Base-by-base conservation (phyloP, 2,113 vertebrate species). In the Crotalus horridus region DNA sequence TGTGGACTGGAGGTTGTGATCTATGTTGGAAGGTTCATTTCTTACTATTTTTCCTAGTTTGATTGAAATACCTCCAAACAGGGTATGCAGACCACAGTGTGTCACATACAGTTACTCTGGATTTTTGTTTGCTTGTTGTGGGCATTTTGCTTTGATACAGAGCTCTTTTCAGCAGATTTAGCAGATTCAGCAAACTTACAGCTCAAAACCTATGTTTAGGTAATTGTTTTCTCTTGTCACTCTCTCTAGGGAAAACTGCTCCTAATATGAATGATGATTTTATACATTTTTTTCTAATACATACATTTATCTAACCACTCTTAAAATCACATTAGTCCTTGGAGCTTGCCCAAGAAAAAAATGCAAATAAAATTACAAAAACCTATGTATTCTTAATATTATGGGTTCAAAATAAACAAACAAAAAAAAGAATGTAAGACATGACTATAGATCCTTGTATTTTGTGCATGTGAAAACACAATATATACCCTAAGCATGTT, bases 1-100 rank as follows among this genome's bases (percentile, higher is more conserved):
- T 81, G 90, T 20, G 61, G 94, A 94, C 33, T 23, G 90, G n/a
- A 93, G 86, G n/a, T 89, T 0, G 1, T 48, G 2, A 93, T 33
- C 54, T 96, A 91, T 24, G 15, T 33, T 89, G 90, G 81, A 93
- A 2, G 33, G 93, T 93, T 96, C 87, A 90, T 95, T 94, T 94
- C n/a, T 92, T 56, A 89, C 3, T 58, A 24, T 46, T 89, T 59
- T 43, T 58, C 33, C 89, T 15, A 10, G 12, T 17, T 87, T 56
- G 92, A 96, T 95, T 92, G 86, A 95, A 93, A 81, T 6, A 94
- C 51, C 21, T 39, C 11, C 33, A 55, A 48, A 91, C 87, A 56
- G 64, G 39, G 8, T 91, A 55, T 91, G 46, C 2, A 55, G 69
- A 3, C 54, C 61, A 29, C 39, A 23, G 0, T 9, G 20, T 64